Base-by-base conservation (phyloP, 2,888 invertebrate species). In the Mimumesa dahlbomi region DNA sequence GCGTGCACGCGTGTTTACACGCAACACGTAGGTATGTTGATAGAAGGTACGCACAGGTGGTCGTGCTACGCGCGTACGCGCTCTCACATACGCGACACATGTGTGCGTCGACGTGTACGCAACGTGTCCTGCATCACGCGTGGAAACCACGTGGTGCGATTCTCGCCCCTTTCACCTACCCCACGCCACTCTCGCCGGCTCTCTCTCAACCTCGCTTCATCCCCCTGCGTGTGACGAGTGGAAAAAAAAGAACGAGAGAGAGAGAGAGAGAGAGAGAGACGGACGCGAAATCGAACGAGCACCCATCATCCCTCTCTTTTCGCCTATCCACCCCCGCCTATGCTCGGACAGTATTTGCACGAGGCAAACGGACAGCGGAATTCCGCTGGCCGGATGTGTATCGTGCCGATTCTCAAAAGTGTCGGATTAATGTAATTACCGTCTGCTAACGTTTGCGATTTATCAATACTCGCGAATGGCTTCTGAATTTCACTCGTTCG, bases 371-470 rank as follows among this genome's bases (percentile, higher is more conserved):
- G 53, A 59, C 61, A 67, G 59, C 65, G 79, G 75, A 73, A 78
- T 73, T 76, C 79, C 75, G 68, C 48, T 67, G 57, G 54, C 64
- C 70, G 76, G 67, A 79, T 76, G 69, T 65, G 70, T 67, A 62
- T 53, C 67, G 62, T 62, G 50, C 46, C 57, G 68, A 63, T 58
- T 71, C 62, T 63, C 58, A 46, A 58, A 57, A 68, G 58, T 73
- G 67, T 77, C 76, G 65, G 79, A 79, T 78, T 74, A 79, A 77
- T 79, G 73, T 73, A 76, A 78, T 79, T 78, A 79, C 74, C 65
- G 73, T 66, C 48, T 64, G 69, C 79, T 76, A 73, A 50, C 53
- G 56, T 70, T 69, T 52, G 45, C 53, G 69, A 74, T 74, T 74
- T 71, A 70, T 71, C 54, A 57, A 69, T 70, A 69, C 34, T 2